Evolutionary conservation across 2,797 vertebrate genomes (phyloP).

Genomic region (Dermochelys coriacea): DNA sequence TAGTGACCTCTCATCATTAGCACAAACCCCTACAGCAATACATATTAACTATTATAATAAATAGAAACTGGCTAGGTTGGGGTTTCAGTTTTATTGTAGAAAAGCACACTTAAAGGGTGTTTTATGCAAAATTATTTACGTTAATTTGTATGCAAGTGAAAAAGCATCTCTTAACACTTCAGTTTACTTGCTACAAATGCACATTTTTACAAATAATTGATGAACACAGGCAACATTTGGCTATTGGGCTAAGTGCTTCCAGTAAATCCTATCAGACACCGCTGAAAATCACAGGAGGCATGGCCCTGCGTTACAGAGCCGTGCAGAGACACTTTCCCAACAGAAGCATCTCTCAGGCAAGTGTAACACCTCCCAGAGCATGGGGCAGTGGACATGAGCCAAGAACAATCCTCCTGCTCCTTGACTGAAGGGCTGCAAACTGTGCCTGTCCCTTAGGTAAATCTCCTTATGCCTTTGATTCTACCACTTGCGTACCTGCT

Average conservation of each 20-base stretch:
- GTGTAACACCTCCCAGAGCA: not conserved
- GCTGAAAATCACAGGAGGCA: not conserved
- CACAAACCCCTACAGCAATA: not conserved
- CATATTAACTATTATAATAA: not conserved
- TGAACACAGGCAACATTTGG: not conserved
- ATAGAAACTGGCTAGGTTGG: not conserved
- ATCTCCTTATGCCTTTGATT: not conserved
- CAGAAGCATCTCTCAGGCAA: not conserved
- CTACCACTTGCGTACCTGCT: not conserved
- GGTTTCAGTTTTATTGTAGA: constrained; percentile 32
- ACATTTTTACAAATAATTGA: not conserved
- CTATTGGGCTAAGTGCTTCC: not conserved
- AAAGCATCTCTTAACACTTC: not conserved
- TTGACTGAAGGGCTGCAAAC: no score
- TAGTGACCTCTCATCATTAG: not conserved
- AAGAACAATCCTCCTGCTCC: not conserved
- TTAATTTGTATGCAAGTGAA: not conserved
- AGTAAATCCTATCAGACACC: not conserved
- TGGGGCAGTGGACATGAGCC: no score
- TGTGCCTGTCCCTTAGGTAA: not conserved
- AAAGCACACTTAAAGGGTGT: not conserved
- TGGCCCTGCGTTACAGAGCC: not conserved
- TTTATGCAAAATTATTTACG: constrained; percentile 8
- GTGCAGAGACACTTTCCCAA: not conserved
- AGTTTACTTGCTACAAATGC: not conserved